Evolutionary conservation across 2,797 vertebrate species (phyloP), one percentile per base, ranked within the genome.

Genomic region (Lacerta bilineata): DNA sequence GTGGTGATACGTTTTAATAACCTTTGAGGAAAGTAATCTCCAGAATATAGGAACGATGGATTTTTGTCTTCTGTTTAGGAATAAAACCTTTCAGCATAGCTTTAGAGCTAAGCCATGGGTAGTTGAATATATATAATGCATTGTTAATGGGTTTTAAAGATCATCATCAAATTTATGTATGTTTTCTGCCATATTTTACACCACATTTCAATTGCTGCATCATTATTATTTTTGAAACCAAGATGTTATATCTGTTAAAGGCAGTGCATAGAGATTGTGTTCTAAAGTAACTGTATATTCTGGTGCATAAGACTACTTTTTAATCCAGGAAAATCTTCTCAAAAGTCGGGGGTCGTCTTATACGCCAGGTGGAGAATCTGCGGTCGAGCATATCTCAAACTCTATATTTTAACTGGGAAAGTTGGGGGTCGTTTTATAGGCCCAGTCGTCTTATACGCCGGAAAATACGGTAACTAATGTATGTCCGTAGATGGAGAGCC

Each of bases 1-100:
- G 82, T 85, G 93, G 88, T 81, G 85, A 90, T 87, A 83, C 4
- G 41, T 82, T 85, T 88, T 85, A 93, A 64, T n/a, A 88, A 91
- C 90, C 0, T 59, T 87, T 50, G 18, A 50, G 50, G 23, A 66
- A 5, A 27, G 3, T 29, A 69, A 9, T 81, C 27, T 84, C 88
- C 59, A 79, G 8, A 80, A 79, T 88, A 7, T 39, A 90, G 29
- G 3, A 68, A 2, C 23, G 86, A 66, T 82, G 29, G 79, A 61
- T 81, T 1, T 13, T 66, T 75, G 79, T 86, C n/a, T 81, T 33
- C 81, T 92, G 89, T 93, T 71, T 89, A 90, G 76, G 68, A 68
- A 33, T 85, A 77, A 27, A 79, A 85, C 1, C 18, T 3, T 91
- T 90, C 64, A 85, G 50, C 0, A 27, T 5, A 88, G 23, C 5